A percentile compares a stretch with the other conserved stretches of the same genome.
Evolutionary conservation across 2,113 vertebrate species (phyloP).

Genomic region (Halcyon senegalensis): DNA sequence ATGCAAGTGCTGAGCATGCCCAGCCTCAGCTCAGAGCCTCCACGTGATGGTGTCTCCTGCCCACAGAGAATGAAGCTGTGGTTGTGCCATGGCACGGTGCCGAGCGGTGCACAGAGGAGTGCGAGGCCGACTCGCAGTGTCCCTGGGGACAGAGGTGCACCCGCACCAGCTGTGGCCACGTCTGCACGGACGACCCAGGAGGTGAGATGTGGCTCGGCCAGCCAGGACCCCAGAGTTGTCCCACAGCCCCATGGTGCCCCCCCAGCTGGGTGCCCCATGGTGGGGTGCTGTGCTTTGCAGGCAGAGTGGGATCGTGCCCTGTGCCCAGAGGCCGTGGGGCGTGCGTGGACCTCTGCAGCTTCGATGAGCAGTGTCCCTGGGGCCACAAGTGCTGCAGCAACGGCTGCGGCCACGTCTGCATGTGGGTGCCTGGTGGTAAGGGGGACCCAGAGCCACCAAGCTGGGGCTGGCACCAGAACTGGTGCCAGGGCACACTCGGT

Average conservation of each 20-base stretch:
- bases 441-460: accelerated
- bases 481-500: accelerated
- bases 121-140: not conserved
- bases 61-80: accelerated
- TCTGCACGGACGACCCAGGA: not conserved
- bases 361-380: not conserved
- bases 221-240: not conserved
- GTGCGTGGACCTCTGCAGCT: not conserved
- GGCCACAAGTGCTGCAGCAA: conserved; percentile 42
- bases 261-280: accelerated
- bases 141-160: conserved; percentile 26
- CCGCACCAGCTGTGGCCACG: not conserved
- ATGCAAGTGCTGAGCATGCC: not conserved
- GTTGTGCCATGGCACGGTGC: accelerated
- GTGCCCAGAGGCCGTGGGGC: accelerated
- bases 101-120: accelerated
- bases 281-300: not conserved
- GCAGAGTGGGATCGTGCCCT: not conserved
- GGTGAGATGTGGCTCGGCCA: not conserved
- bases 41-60: not conserved
- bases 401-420: not conserved
- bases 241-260: accelerated
- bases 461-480: not conserved
- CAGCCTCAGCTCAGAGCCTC: not conserved
- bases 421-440: not conserved